Evolutionary conservation across 2,888 invertebrate species (phyloP).

Genomic region (Dryadula phaetusa): DNA sequence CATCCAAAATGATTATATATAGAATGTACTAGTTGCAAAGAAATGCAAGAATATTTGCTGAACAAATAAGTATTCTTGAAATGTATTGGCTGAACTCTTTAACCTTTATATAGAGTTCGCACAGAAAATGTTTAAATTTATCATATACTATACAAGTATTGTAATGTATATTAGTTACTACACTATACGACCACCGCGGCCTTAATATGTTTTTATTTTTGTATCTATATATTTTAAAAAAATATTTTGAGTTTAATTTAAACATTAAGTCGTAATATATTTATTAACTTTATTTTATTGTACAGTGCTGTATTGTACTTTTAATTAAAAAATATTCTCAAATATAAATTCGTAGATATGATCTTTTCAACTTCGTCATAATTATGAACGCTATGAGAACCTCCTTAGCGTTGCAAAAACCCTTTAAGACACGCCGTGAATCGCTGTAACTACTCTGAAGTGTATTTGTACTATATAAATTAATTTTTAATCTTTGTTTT

Average conservation of each 20-base stretch:
- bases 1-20: background rate
- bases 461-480: too few relatives aligned
- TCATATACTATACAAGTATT: background rate
- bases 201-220: too few relatives aligned
- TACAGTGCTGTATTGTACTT: background rate
- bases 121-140: background rate
- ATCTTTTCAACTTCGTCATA: slow-evolving; percentile 13
- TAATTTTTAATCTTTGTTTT: background rate
- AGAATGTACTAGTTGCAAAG: background rate
- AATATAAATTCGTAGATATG: background rate
- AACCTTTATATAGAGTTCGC: background rate
- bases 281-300: too few relatives aligned
- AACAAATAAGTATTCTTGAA: slow-evolving; percentile 13
- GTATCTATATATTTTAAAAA: too few relatives aligned
- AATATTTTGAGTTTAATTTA: background rate
- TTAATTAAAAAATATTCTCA: background rate
- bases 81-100: slow-evolving; percentile 1
- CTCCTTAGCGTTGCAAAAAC: background rate
- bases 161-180: background rate
- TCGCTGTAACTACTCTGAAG: background rate
- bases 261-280: background rate
- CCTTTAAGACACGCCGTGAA: background rate
- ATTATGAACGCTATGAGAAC: slow-evolving; percentile 5
- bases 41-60: slow-evolving; percentile 18
- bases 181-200: background rate